Conservation (phyloP, 2,113 vertebrate species). For the Salvator merianae region DNA sequence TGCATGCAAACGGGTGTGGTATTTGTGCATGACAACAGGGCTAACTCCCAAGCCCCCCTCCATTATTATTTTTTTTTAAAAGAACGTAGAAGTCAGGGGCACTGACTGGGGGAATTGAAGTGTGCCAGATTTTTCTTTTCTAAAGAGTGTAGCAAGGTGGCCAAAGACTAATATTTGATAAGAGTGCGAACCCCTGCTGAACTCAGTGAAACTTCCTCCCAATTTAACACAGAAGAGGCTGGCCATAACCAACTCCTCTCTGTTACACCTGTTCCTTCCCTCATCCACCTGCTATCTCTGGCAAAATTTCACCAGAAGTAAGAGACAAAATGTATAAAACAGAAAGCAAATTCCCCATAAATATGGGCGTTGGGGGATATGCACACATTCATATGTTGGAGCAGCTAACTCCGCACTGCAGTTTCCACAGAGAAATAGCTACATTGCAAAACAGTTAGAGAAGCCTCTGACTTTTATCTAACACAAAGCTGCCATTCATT, state of each 20-base stretch:
- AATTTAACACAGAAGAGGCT: not conserved
- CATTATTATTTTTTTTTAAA: not conserved
- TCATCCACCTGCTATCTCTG: not conserved
- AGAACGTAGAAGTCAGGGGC: not conserved
- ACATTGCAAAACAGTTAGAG: constrained; percentile 77
- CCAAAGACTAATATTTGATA: not conserved
- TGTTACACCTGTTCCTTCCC: not conserved
- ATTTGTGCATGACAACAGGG: not conserved
- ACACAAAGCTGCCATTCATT: constrained; percentile 86
- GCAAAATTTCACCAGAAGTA: not conserved
- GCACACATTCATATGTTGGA: constrained; percentile 60
- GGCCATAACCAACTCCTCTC: too few relatives aligned
- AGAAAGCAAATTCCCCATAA: constrained; percentile 62
- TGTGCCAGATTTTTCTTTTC: too few relatives aligned
- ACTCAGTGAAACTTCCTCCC: not conserved
- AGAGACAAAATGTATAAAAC: constrained; percentile 63
- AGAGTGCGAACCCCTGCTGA: not conserved
- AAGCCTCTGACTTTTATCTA: constrained; percentile 75
- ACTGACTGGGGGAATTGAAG: not conserved
- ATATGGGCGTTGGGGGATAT: too few relatives aligned
- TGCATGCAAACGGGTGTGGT: not conserved
- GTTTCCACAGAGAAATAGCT: constrained; percentile 64
- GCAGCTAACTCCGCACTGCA: constrained; percentile 56
- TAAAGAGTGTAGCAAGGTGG: not conserved
- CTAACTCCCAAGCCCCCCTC: not conserved